A percentile compares a stretch with the other conserved stretches of the same genome.
These are phyloP conservation scores for Yponomeuta sedellus DNA, from an alignment of 2,888 invertebrate species.

Conservation along the genomic window DNA sequence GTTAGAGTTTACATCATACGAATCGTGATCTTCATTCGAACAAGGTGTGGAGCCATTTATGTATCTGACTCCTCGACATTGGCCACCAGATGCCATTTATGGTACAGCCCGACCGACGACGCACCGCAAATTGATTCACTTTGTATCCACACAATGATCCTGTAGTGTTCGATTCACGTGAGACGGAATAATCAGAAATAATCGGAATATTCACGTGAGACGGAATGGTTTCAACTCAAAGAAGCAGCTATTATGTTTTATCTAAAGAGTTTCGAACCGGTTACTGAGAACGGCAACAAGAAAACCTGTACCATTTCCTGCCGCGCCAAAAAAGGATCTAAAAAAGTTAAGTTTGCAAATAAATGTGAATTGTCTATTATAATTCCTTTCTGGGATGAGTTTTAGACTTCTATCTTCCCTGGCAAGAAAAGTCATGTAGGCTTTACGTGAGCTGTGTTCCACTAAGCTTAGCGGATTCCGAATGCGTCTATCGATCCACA, in stretches of 20 bases:
- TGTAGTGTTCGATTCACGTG: not conserved
- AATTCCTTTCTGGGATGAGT: not conserved
- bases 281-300: not conserved
- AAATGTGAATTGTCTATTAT: not conserved
- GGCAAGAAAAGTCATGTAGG: not conserved
- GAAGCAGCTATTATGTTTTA: not conserved
- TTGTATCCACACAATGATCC: not conserved
- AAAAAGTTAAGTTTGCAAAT: slow-evolving; percentile 1
- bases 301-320: slow-evolving; percentile 7
- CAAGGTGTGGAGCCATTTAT: slow-evolving; percentile 34
- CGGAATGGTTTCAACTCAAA: not conserved
- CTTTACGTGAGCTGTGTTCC: not conserved
- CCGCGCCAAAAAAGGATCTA: not conserved
- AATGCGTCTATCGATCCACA: slow-evolving; percentile 35
- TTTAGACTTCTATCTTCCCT: not conserved
- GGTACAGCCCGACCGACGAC: slow-evolving; percentile 37
- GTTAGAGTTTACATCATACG: not conserved
- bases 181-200: not conserved
- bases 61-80: slow-evolving; percentile 46
- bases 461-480: slow-evolving; percentile 27
- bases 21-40: slow-evolving; percentile 21
- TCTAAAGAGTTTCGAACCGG: not conserved
- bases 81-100: slow-evolving; percentile 42
- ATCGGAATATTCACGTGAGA: not conserved
- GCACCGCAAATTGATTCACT: slow-evolving; percentile 45